phyloP scores from a whole-genome alignment of 1,140 invertebrate species.

The Steinernema feltiae region DNA sequence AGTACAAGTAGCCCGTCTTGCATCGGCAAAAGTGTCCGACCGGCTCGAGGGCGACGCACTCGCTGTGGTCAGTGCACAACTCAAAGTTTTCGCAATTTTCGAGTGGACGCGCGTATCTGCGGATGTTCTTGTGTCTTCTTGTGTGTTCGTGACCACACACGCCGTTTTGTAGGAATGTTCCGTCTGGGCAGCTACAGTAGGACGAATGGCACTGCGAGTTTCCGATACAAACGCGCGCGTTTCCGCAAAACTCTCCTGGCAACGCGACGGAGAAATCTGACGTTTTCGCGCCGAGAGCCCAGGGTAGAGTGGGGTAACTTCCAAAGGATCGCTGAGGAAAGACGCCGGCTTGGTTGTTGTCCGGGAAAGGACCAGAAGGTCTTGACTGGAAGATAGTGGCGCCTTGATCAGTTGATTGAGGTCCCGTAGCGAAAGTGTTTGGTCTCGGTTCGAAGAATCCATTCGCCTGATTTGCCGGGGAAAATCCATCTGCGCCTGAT shows the following conservation, averaged over 20 bases:
- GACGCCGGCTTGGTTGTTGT: too few relatives aligned
- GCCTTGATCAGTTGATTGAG: too few relatives aligned
- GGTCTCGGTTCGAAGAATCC: too few relatives aligned
- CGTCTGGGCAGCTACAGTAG: constrained; percentile 48
- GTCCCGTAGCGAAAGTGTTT: too few relatives aligned
- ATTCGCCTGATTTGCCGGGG: too few relatives aligned
- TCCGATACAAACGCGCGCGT: constrained; percentile 40
- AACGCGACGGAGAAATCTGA: constrained; percentile 16
- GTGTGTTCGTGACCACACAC: constrained; percentile 29
- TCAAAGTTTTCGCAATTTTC: constrained; percentile 35
- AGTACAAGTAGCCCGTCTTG: constrained; percentile 29
- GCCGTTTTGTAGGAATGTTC: constrained; percentile 39
- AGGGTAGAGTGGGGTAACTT: too few relatives aligned
- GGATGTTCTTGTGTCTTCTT: constrained; percentile 29
- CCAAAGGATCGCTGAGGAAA: too few relatives aligned
- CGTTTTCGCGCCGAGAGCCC: neutral
- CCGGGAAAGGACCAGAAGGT: too few relatives aligned
- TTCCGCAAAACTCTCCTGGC: constrained; percentile 39
- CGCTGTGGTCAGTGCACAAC: constrained; percentile 31
- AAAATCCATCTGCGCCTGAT: too few relatives aligned
- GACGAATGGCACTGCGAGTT: constrained; percentile 42
- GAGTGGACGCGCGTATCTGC: constrained; percentile 30
- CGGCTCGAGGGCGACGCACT: constrained; percentile 29
- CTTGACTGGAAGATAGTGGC: too few relatives aligned
- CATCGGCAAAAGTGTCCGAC: constrained; percentile 41